Base-by-base conservation (phyloP, 2,888 invertebrate genomes). In the Agrochola lychnidis region DNA sequence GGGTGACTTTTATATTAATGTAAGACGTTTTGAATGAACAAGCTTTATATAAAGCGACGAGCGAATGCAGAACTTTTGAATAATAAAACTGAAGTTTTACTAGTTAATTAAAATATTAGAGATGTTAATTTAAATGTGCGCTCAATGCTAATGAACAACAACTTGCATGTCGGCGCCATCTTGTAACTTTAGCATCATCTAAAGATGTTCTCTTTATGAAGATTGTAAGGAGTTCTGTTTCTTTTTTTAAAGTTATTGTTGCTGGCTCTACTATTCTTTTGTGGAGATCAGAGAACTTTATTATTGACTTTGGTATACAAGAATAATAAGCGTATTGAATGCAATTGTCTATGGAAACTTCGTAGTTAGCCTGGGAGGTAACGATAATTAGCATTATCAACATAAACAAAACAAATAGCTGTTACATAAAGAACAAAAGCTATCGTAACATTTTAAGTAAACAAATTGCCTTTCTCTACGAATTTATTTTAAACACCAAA, bases 401-500 rank as follows among this genome's bases (percentile, higher is more conserved):
- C 40, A 53, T 72, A 61, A 66, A 75, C 42, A 57, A 67, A 77
- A 61, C 25, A 61, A 73, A 84, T 69, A 66, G n/a, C 77, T 64
- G 48, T 72, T 51, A 36, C 14, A 22, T 51, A 71, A 62, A 81
- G 36, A 68, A 77, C 51, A 75, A 81, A 48, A 61, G 51, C 74
- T 40, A 5, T 48, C 56, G 56, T 70, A 84, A 66, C 63, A 67
- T 78, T 78, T 69, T 70, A 45, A 73, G 70, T n/a, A 74, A 72
- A 85, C 76, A 76, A 73, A 85, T 78, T 81, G 73, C 62, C 74
- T 74, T 76, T 57, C 73, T 56, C 48, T 12, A 63, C 61, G 63
- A 76, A 82, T 78, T 82, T 85, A 79, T 84, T 76, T 80, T 67
- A 67, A 76, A 71, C 73, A 77, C 71, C 75, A 73, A 83, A 85